Evolutionary conservation across 2,888 invertebrate species (phyloP).

Genomic region (Parnassius apollo): DNA sequence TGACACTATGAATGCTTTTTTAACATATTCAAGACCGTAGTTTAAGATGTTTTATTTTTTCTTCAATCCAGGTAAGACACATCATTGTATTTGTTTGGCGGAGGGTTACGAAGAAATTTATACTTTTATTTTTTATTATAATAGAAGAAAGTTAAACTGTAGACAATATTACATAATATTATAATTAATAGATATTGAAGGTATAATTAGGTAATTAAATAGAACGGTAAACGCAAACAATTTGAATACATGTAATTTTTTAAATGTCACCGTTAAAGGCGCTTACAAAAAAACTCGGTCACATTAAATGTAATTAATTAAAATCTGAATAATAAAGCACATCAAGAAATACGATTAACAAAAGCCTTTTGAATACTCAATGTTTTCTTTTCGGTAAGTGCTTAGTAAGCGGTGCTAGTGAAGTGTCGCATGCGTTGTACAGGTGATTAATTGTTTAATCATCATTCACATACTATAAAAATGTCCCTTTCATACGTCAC

Average conservation of each 20-base stretch:
- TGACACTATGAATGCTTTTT: no score
- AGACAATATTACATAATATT: no score
- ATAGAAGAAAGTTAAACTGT: no score
- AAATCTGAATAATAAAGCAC: slow-evolving; percentile 49
- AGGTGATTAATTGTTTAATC: slow-evolving; percentile 56
- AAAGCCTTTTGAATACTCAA: slow-evolving; percentile 30
- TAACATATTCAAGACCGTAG: no score
- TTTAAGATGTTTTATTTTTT: no score
- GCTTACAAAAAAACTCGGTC: slow-evolving; percentile 44
- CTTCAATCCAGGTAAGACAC: no score
- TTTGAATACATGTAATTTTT: slow-evolving; percentile 31
- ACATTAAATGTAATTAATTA: slow-evolving; percentile 75
- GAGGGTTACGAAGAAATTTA: no score
- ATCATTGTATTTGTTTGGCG: no score
- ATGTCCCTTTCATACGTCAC: slow-evolving; percentile 32
- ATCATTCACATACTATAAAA: slow-evolving; percentile 30
- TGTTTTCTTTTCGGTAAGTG: slow-evolving; percentile 62
- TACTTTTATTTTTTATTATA: no score
- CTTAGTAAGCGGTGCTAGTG: slow-evolving; percentile 61
- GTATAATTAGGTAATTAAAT: neutral
- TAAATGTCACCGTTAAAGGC: slow-evolving; percentile 33
- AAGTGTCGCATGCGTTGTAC: slow-evolving; percentile 45
- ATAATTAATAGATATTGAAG: no score
- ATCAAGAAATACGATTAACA: slow-evolving; percentile 18
- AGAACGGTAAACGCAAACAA: slow-evolving; percentile 8